Conservation (phyloP, 1,140 invertebrate genomes). For the Micrasema longulum region DNA sequence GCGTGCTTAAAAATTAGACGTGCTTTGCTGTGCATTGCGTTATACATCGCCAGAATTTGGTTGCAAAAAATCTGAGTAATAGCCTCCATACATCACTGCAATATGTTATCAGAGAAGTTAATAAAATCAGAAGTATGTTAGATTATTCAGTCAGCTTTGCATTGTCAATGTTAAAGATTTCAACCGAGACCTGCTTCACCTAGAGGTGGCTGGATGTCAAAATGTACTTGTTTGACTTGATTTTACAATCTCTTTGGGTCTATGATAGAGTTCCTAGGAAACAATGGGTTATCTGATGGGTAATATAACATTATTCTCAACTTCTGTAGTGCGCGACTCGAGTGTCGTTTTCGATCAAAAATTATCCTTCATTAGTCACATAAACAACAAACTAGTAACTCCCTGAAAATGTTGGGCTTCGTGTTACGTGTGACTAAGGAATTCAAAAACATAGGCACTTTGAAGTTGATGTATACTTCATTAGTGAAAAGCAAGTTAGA, state of each 20-base stretch:
- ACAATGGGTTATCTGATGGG: too few species aligned
- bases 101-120: constrained; percentile 55
- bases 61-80: constrained; percentile 39
- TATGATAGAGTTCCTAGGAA: constrained; percentile 55
- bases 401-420: too few species aligned
- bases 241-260: constrained; percentile 56
- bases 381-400: too few species aligned
- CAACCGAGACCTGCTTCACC: constrained; percentile 56
- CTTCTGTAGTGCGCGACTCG: too few species aligned
- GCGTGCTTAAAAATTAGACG: constrained; percentile 56
- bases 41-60: constrained; percentile 48
- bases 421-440: too few species aligned
- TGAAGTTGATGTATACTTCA: too few species aligned
- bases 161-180: constrained; percentile 56
- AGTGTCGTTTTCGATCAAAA: too few species aligned
- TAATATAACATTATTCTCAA: too few species aligned
- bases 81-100: constrained; percentile 37
- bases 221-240: constrained; percentile 51
- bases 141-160: constrained; percentile 58
- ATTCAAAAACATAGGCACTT: too few species aligned
- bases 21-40: constrained; percentile 52
- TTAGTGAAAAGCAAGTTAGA: too few species aligned
- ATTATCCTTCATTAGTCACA: too few species aligned
- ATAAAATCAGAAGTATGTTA: constrained; percentile 56
- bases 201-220: constrained; percentile 53